phyloP scores from a whole-genome alignment of 2,888 invertebrate species.

The Andrena bucephala region DNA sequence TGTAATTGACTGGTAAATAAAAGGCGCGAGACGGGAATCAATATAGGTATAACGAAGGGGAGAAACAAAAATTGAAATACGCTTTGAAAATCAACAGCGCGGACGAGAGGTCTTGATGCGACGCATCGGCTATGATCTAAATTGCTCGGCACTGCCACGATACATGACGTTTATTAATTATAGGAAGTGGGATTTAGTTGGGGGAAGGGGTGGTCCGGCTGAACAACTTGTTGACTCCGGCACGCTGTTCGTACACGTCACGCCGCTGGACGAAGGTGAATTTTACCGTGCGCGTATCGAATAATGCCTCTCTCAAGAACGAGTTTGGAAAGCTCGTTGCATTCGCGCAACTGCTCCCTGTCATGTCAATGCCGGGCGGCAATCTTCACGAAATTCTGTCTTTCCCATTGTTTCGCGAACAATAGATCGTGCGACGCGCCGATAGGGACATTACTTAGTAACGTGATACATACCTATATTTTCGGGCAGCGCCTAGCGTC shows the following conservation, averaged over 20 bases:
- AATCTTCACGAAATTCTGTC: not conserved
- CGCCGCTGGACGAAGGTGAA: conserved; percentile 44
- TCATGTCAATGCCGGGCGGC: not conserved
- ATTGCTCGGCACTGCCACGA: conserved; percentile 72
- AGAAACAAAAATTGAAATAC: conserved; percentile 64
- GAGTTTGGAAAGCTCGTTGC: not conserved
- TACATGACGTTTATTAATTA: conserved; percentile 77
- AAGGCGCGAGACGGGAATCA: conserved; percentile 64
- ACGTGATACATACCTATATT: no score
- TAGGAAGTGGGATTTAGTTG: conserved; percentile 77
- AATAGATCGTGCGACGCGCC: not conserved
- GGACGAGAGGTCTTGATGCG: conserved; percentile 61
- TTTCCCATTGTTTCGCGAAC: not conserved
- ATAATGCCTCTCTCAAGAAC: conserved; percentile 19
- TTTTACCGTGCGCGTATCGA: conserved; percentile 46
- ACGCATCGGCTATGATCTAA: conserved; percentile 65
- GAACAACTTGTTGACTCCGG: conserved; percentile 77
- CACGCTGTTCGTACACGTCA: conserved; percentile 64
- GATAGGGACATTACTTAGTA: no score
- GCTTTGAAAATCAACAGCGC: conserved; percentile 68
- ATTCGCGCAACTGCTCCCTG: not conserved
- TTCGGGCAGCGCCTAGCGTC: not conserved
- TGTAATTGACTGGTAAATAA: conserved; percentile 64
- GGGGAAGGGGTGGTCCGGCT: conserved; percentile 72
- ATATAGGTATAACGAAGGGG: conserved; percentile 40